Evolutionary conservation across 2,888 invertebrate species (phyloP), one percentile per base, ranked within the genome.

Genomic region (Hymenopus coronatus): DNA sequence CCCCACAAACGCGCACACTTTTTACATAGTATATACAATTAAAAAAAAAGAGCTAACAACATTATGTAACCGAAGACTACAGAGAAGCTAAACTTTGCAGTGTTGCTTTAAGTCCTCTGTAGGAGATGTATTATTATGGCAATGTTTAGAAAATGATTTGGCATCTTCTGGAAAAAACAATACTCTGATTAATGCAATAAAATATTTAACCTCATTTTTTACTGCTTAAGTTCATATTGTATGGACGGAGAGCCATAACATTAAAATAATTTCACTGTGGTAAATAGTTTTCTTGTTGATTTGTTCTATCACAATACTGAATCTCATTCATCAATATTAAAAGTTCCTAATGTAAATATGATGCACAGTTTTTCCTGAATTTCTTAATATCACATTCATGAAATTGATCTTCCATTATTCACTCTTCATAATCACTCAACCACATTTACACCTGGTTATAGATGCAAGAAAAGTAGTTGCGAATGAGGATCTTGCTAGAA

Each of bases 221-320:
- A 70, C 15, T 70, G 54, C 14, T 70, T 70, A 70, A 70, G 54
- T 8, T 70, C 87, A 87, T 82, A 40, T 40, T 12, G 87, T 70
- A 87, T 82, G 87, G 87, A 87, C 87, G 87, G 87, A 87, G 82
- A 86, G 86, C 70, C 86, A 86, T 81, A 70, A 86, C 70, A 28
- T 46, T 15, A 27, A 46, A 46, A 85, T 46, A 40, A 81, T 86
- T 86, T 81, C 30, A 85, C 27, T 27, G 33, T 85, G 85, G 40
- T 33, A 20, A 33, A 33, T 33, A 15, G 28, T 28, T 25, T 84
- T 84, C 33, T 84, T 33, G n/a, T n/a, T 40, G 33, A 84, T 27
- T 46, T 28, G 33, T 46, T 85, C 54, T 85, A 85, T 85, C 85
- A 85, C 85, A 27, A 40, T 46, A n/a, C 27, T 28, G 46, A 84